These are phyloP conservation scores for Sparidentex hasta DNA, from an alignment of 2,797 vertebrate genomes.

Conservation along the genomic window DNA sequence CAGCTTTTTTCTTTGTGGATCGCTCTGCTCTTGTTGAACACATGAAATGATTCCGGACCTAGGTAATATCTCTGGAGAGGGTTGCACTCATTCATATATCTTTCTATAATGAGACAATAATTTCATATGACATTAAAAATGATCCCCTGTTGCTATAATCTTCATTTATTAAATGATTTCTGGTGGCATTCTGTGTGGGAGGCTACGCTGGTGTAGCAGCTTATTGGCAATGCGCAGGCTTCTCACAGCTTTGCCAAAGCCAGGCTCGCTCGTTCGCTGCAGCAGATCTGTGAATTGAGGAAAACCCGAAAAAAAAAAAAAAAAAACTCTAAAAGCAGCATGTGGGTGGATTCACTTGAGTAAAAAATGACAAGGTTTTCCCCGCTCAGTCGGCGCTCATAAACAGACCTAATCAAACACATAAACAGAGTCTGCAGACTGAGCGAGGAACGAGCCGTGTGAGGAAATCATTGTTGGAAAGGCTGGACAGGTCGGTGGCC, in stretches of 20 bases:
- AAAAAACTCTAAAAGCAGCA: conserved; percentile 57
- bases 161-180: conserved; percentile 57
- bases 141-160: conserved; percentile 35
- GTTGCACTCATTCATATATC: neutral
- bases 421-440: conserved; percentile 51
- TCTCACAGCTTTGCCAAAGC: conserved; percentile 66
- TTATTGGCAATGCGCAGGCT: conserved; percentile 59
- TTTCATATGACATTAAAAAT: conserved; percentile 25
- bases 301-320: conserved; percentile 60
- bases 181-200: conserved; percentile 66
- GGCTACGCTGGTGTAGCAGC: conserved; percentile 52
- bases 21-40: neutral
- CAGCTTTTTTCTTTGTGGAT: neutral
- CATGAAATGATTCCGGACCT: neutral
- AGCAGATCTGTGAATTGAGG: conserved; percentile 69
- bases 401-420: conserved; percentile 63
- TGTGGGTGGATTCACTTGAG: conserved; percentile 74
- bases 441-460: neutral
- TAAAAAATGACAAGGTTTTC: conserved; percentile 73
- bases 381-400: conserved; percentile 59
- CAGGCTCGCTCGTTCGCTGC: conserved; percentile 37
- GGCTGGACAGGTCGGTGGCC: conserved; percentile 3
- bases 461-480: conserved; percentile 23
- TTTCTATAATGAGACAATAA: conserved; percentile 24
- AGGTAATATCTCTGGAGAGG: neutral